Base-by-base conservation (phyloP, 1,140 invertebrate genomes). In the Heliconius eleuchia region DNA sequence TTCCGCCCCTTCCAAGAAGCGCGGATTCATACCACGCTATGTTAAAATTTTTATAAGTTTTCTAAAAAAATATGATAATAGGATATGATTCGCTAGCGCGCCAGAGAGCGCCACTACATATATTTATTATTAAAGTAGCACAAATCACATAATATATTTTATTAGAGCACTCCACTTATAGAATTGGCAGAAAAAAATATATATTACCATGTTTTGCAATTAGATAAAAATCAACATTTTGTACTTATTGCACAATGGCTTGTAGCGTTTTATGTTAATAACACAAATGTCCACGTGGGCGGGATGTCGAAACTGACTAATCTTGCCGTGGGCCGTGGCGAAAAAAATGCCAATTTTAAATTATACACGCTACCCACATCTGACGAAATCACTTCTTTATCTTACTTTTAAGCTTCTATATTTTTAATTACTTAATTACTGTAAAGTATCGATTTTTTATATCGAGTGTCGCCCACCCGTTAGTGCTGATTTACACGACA, bases 281-380 rank as follows among this genome's bases (percentile, higher is more conserved):
- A 88, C 86, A 81, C 39, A 23, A 23, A 66, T 16, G 9, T 30
- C 74, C 74, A 82, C 85, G 90, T 91, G 86, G 91, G 91, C 85
- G 82, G 87, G 87, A 92, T 93, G 92, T 92, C 90, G 92, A 92
- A 92, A 90, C 91, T 93, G 92, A 93, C 92, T 93, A 93, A 93
- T 89, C 90, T 78, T 84, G 80, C 80, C 86, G 92, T 93, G 92
- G 92, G 92, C 84, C 84, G 91, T 81, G 86, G 80, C 84, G 77
- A 83, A 88, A 91, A 93, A 94, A 92, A 92, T 92, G 89, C 90
- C 90, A 92, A 94, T 94, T 93, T 93, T 86, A 91, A 92, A 93
- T 93, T 93, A 93, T 93, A 87, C 87, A 92, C 87, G 84, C 92
- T 92, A 84, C 92, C 92, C 90, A 93, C 92, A 89, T 84, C 80